Evolutionary conservation across 2,113 vertebrate genomes (phyloP).

Genomic region (Lampris megalopsis): DNA sequence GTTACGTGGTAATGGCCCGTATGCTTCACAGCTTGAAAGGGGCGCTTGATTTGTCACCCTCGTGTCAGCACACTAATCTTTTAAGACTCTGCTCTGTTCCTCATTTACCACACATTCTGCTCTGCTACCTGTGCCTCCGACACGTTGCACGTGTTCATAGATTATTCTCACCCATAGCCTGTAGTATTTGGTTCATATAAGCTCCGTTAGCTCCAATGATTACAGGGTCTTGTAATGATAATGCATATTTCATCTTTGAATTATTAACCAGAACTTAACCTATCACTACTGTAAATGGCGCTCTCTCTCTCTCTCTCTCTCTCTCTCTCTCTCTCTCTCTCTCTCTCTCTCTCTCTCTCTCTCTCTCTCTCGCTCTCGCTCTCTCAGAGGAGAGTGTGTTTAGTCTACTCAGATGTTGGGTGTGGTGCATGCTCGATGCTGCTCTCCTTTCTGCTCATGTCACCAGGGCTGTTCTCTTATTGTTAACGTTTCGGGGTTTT

Average conservation of each 20-base stretch:
- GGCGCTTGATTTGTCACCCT: conserved; percentile 13
- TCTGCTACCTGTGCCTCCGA: no score
- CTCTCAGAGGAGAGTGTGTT: no score
- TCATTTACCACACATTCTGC: conserved; percentile 7
- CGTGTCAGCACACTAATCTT: conserved; percentile 61
- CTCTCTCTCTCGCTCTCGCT: conserved; percentile 2
- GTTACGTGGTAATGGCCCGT: conserved; percentile 31
- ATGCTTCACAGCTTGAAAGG: conserved; percentile 47
- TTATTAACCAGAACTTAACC: not conserved
- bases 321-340: conserved; percentile 1
- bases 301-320: conserved; percentile 1
- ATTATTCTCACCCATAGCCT: no score
- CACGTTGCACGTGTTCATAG: no score
- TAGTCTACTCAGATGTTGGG: conserved; percentile 53
- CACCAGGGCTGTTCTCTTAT: conserved; percentile 26
- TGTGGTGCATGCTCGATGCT: conserved; percentile 44
- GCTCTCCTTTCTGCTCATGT: not conserved
- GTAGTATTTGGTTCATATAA: no score
- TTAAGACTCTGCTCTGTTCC: conserved; percentile 63
- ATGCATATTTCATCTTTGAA: no score
- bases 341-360: not conserved
- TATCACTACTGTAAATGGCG: not conserved
- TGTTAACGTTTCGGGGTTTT: conserved; percentile 17
- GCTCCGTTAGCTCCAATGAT: no score
- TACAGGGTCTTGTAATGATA: no score